A percentile compares a stretch with the other conserved stretches of the same genome.
These are phyloP conservation scores for Hemitrygon akajei DNA, from an alignment of 2,797 vertebrate genomes.

Conservation along the genomic window DNA sequence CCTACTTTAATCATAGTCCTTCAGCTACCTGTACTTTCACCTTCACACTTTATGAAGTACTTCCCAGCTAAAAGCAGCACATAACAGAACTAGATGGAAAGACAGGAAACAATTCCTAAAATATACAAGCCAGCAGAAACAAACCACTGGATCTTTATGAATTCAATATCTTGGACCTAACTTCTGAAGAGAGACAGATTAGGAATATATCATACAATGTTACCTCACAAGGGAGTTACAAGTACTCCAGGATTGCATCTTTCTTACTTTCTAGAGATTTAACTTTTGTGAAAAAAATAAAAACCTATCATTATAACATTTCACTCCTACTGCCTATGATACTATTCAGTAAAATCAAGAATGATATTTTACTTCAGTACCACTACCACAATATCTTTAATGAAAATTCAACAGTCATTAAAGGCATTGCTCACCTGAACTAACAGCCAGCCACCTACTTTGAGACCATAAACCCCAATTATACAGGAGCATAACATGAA, in stretches of 20 bases:
- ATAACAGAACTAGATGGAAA: background rate
- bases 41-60: background rate
- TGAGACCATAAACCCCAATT: too few species aligned
- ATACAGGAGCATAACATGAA: too few species aligned
- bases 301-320: conserved; percentile 58
- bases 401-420: too few species aligned
- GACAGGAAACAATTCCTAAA: background rate
- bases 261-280: conserved; percentile 63
- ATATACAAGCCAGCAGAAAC: background rate
- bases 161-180: background rate
- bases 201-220: background rate
- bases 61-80: background rate
- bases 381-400: too few species aligned
- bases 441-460: too few species aligned
- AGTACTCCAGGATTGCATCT: conserved; percentile 40
- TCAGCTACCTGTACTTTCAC: background rate
- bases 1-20: background rate
- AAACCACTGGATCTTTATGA: background rate
- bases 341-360: conserved; percentile 43
- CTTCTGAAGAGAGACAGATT: background rate
- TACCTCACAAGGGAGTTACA: conserved; percentile 53
- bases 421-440: too few species aligned
- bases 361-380: too few species aligned
- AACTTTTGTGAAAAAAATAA: conserved; percentile 58
- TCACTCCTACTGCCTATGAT: conserved; percentile 54